Evolutionary conservation across 2,113 vertebrate species (phyloP).

Genomic region (Gnathonemus echidnorhynchus): DNA sequence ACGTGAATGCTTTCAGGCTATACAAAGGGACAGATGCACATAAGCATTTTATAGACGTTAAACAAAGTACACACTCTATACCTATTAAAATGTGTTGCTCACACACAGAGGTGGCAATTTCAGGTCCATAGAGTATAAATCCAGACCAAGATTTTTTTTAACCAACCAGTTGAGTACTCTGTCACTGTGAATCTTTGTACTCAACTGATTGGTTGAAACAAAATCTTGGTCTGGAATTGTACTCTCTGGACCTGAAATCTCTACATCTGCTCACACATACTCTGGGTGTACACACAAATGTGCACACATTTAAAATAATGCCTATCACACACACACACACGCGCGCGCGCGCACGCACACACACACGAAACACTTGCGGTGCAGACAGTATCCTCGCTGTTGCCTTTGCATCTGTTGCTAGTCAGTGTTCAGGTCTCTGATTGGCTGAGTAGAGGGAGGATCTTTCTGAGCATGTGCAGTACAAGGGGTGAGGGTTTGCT

Average conservation of each 20-base stretch:
- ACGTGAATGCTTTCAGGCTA: not conserved
- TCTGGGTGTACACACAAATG: not conserved
- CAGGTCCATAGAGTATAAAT: too few species aligned
- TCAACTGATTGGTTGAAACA: too few species aligned
- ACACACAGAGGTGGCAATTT: not conserved
- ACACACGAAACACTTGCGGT: not conserved
- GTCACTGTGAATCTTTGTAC: too few species aligned
- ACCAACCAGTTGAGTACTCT: too few species aligned
- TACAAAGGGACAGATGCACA: not conserved
- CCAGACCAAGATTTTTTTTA: too few species aligned
- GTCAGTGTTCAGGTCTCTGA: slow-evolving; percentile 25
- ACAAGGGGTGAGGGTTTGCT: not conserved
- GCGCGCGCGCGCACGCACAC: not conserved
- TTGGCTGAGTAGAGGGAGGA: slow-evolving; percentile 39
- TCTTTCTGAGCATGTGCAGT: not conserved
- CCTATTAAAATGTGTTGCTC: not conserved
- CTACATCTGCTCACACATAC: not conserved
- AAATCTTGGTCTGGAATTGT: too few species aligned
- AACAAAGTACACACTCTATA: not conserved
- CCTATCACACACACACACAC: not conserved
- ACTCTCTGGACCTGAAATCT: too few species aligned
- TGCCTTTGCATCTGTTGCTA: slow-evolving; percentile 10
- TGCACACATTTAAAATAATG: not conserved
- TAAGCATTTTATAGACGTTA: not conserved
- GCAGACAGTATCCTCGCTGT: slow-evolving; percentile 6